Evolutionary conservation across 1,140 invertebrate genomes (phyloP).

Genomic region (Rhopalosiphum padi): DNA sequence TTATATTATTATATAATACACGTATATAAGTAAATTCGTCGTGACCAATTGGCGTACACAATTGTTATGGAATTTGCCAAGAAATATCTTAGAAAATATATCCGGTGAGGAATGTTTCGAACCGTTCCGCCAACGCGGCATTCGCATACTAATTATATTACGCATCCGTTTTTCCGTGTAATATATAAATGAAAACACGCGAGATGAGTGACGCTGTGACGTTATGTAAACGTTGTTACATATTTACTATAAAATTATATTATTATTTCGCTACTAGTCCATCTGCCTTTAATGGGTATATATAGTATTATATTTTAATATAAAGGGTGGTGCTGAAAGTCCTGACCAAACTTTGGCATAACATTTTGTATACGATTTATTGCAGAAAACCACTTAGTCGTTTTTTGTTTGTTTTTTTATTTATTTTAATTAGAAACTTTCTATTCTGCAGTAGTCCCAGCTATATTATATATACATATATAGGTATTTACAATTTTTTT

Average conservation of each 20-base stretch:
- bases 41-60: too few relatives aligned
- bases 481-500: neutral
- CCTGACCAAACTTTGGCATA: constrained; percentile 35
- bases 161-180: neutral
- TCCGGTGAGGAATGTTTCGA: neutral
- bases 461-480: constrained; percentile 7
- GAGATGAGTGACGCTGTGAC: neutral
- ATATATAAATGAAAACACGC: neutral
- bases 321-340: constrained; percentile 32
- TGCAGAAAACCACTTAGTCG: neutral
- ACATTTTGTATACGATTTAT: constrained; percentile 31
- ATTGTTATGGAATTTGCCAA: too few relatives aligned
- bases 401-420: neutral
- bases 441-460: neutral
- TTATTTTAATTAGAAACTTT: constrained; percentile 13
- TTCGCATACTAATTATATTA: neutral
- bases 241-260: neutral
- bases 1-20: neutral
- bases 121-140: neutral
- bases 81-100: neutral
- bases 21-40: too few relatives aligned
- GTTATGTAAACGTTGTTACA: neutral
- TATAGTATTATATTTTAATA: neutral
- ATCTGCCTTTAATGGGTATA: neutral
- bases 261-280: too few relatives aligned